Evolutionary conservation across 1,140 invertebrate genomes (phyloP), one percentile per base, ranked within the genome.

Genomic region (Neuroterus valhalla): DNA sequence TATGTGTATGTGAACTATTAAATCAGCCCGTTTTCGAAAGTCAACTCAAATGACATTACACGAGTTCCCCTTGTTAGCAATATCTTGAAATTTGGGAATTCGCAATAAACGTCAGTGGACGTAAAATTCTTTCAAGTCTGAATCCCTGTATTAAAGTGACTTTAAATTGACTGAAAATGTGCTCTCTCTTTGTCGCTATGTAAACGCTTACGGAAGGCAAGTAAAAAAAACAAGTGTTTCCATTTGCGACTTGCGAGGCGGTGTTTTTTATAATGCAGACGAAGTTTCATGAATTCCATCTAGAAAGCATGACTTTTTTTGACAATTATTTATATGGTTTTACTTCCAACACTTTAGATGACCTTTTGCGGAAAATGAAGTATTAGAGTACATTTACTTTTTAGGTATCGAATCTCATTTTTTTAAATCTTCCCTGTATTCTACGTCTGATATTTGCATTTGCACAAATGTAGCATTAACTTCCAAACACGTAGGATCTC

Each of bases 111-210:
- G 46, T 48, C 15, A 48, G 17, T 48, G 1, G 23, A 62, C 23
- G 12, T 62, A 15, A 62, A 62, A 62, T n/a, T 38, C 21, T 15
- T 31, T 3, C 17, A 62, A 62, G 55, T 62, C 55, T 62, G 55
- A 62, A 62, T 62, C 11, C 21, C 19, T 31, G 52, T 55, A 12
- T 55, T 11, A 31, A 55, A 21, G 15, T 55, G 52, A 55, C 21
- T 62, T 62, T 3, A 62, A 38, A 62, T 62, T 62, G 55, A 62
- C 55, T 62, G 55, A 62, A 62, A 62, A 62, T 38, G n/a, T 62
- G 55, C 55, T 62, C 55, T 55, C 50, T 62, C 23, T 52, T 21
- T 21, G 6, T 21, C 6, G 31, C 55, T 62, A 23, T 62, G 55
- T 62, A 62, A 62, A 62, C 23, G 55, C 12, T 62, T 62, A 62